phyloP scores from a whole-genome alignment of 2,113 vertebrate genomes.

The Pituophis catenifer region DNA sequence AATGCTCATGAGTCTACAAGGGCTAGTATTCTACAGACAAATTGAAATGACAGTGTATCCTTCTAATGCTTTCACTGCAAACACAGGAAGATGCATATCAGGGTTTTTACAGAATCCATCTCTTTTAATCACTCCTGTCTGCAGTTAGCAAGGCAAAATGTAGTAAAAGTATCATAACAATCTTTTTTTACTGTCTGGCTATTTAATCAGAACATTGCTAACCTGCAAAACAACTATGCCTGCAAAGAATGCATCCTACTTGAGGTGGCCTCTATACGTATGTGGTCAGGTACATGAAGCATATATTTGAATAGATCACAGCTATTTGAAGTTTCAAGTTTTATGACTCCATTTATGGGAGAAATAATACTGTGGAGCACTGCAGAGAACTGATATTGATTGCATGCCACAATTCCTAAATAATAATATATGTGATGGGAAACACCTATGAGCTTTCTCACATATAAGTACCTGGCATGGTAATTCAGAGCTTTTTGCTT shows the following conservation, averaged over 20 bases:
- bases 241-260: too few relatives aligned
- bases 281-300: too few relatives aligned
- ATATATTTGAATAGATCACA: background rate
- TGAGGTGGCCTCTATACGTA: too few relatives aligned
- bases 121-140: background rate
- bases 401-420: background rate
- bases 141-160: background rate
- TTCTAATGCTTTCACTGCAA: background rate
- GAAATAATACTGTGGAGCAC: background rate
- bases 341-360: background rate
- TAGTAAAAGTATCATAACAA: background rate
- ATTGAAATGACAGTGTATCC: background rate
- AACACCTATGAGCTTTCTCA: background rate
- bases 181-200: background rate
- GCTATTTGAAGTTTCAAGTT: background rate
- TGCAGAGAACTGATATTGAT: constrained; percentile 3
- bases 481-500: background rate
- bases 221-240: too few relatives aligned
- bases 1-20: background rate
- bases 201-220: background rate
- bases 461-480: background rate
- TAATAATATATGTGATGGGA: background rate
- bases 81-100: background rate
- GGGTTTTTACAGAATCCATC: background rate
- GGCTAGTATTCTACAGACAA: background rate